Base-by-base conservation (phyloP, 2,888 invertebrate genomes). In the Sericinus montela region DNA sequence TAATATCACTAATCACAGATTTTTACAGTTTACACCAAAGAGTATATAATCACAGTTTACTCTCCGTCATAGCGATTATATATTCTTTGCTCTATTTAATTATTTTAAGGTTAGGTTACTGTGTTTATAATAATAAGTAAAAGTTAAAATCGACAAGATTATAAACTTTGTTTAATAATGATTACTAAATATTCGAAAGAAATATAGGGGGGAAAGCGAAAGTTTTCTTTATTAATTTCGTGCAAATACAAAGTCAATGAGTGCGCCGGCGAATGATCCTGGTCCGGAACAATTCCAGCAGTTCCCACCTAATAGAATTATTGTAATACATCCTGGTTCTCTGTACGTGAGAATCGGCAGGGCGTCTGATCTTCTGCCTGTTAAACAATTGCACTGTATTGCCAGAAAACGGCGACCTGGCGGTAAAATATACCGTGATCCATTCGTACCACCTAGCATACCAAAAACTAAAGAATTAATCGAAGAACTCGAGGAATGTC, bases 311-410 rank as follows among this genome's bases (percentile, higher is more conserved):
- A 94, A 95, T 64, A 93, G 94, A 52, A 94, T 96, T 35, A 94
- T 98, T 51, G 94, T 98, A n/a, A 97, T 98, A 48, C 98, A 98
- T 72, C 98, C 98, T 14, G 98, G 98, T 6, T 98, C 98, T 0
- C 91, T 95, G 40, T 94, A 96, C 75, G 90, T 98, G 16, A 90
- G 97, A 54, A 95, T 98, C 69, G 98, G 98, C 0, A 87, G 96
- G 62, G 97, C 98, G 1, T 96, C 97, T 0, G 98, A 98, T 76
- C 87, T 96, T 2, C 92, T 95, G 70, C 98, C 98, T 8, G 91
- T 94, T 47, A 94, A 94, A 30, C 90, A 97, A 50, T 89, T 97
- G 0, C 97, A 98, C 80, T 96, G 95, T 39, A 92, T 97, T 49
- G 97, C 96, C 0, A 91, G 96, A 52, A 91, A 91, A 72, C 82